Conservation (phyloP, 2,888 invertebrate species). For the Criorhina ranunculi region DNA sequence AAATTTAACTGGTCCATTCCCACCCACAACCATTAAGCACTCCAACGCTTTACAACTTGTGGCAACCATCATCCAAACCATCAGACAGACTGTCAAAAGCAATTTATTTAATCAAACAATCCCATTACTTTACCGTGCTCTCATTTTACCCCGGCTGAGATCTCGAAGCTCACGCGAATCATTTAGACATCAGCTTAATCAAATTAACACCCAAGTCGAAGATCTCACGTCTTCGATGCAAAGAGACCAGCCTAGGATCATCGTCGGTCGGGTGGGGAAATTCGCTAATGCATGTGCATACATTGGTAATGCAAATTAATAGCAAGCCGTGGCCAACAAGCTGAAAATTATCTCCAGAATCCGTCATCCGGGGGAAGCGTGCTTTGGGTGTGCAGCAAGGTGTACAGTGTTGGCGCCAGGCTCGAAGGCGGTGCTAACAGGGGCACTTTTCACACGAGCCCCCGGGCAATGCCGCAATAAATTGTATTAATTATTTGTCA, state of each 20-base stretch:
- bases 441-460: constrained; percentile 50
- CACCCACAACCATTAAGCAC: constrained; percentile 26
- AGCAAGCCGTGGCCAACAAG: constrained; percentile 52
- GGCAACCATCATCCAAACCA: constrained; percentile 43
- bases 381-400: constrained; percentile 56
- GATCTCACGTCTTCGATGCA: constrained; percentile 47
- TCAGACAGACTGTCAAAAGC: constrained; percentile 56
- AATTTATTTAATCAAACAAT: constrained; percentile 55
- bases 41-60: constrained; percentile 31
- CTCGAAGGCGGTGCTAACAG: constrained; percentile 63
- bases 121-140: constrained; percentile 33
- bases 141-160: constrained; percentile 3
- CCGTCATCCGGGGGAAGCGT: constrained; percentile 61
- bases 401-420: constrained; percentile 61
- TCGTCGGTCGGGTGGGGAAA: constrained; percentile 28
- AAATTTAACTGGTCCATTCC: constrained; percentile 20
- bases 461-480: constrained; percentile 36
- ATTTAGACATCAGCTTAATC: constrained; percentile 73
- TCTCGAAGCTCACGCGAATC: constrained; percentile 59
- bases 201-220: constrained; percentile 71
- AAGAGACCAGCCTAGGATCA: constrained; percentile 31
- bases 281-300: constrained; percentile 74
- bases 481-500: constrained; percentile 54
- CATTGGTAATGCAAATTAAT: constrained; percentile 75
- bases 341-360: constrained; percentile 67